Base-by-base conservation (phyloP, 2,888 invertebrate species). In the Tipula lateralis region DNA sequence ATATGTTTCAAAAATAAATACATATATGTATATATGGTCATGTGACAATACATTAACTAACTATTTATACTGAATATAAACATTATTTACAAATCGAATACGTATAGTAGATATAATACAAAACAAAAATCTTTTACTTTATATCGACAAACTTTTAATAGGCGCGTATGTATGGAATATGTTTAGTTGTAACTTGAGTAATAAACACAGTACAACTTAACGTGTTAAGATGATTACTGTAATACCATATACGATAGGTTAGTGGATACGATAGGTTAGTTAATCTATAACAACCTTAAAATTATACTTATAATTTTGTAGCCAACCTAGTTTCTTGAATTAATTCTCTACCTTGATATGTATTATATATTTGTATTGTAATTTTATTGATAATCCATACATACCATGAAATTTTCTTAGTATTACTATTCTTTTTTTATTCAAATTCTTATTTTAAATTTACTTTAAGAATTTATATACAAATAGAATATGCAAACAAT, bases 391-490 rank as follows among this genome's bases (percentile, higher is more conserved):
- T 50, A 50, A 16, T 50, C 44, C 5, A 50, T 50, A n/a, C n/a
- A n/a, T n/a, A 50, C 5, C 16, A 50, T 6, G 44, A 50, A 50
- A 50, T 50, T 16, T 50, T 50, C 19, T 50, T 50, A 16, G 44
- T 50, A 50, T 50, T 16, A 16, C 16, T 50, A 50, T 50, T 16
- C 3, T 50, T 50, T 50, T 50, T 50, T 50, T 50, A 50, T 50
- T 50, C 44, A 50, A 50, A 50, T 50, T 50, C 44, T 19, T 16
- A 50, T 50, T 50, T 50, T 16, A 50, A 50, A 50, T 50, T 50
- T 50, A 50, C 44, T 50, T 50, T 50, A 50, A 50, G 44, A 50
- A 50, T 50, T 50, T 50, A 50, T 50, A 50, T 50, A 50, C 44
- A 50, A 50, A 50, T 50, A 50, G 44, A 50, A 50, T 50, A 50